phyloP scores from a whole-genome alignment of 2,797 vertebrate species.

The Phyllotis vaccarum region DNA sequence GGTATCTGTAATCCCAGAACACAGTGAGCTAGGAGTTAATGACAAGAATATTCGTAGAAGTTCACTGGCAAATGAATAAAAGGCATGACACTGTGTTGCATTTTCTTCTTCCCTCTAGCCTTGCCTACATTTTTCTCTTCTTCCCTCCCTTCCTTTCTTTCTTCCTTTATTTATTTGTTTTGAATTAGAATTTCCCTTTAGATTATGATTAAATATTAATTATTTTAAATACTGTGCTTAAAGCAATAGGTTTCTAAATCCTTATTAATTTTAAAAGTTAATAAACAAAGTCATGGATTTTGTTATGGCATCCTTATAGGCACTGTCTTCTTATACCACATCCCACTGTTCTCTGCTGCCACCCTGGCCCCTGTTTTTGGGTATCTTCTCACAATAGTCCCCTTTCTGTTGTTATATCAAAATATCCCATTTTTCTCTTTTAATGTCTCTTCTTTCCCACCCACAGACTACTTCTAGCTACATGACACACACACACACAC shows the following conservation, averaged over 20 bases:
- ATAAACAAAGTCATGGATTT: background rate
- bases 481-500: background rate
- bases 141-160: too few relatives aligned
- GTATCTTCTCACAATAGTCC: background rate
- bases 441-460: background rate
- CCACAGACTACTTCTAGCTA: background rate
- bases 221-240: background rate
- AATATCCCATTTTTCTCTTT: background rate
- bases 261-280: background rate
- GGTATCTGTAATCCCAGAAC: background rate
- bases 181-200: background rate
- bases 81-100: background rate
- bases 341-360: background rate
- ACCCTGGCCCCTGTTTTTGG: background rate
- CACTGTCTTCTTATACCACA: background rate
- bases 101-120: too few relatives aligned
- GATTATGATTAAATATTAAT: background rate
- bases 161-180: background rate
- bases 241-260: background rate
- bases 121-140: too few relatives aligned
- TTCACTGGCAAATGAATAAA: background rate
- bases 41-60: background rate
- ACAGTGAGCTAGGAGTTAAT: background rate
- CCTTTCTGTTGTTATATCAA: background rate
- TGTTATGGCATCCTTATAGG: background rate